These are phyloP conservation scores for Rhimphoctona megacephalus DNA, from an alignment of 2,888 invertebrate species.

Conservation along the genomic window DNA sequence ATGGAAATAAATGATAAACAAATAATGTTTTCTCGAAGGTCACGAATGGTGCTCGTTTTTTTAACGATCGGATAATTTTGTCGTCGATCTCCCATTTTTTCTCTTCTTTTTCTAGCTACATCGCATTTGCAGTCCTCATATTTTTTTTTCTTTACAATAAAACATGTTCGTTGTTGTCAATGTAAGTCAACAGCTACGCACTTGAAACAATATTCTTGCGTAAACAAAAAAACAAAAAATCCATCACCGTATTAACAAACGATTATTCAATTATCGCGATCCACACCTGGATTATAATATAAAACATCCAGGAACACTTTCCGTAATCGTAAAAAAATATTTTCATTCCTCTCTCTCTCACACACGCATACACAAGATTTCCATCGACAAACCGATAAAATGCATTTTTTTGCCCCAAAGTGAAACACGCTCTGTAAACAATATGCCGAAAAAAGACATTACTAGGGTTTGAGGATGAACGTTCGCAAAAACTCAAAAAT, in stretches of 20 bases:
- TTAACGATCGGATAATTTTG: not conserved
- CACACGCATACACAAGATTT: not conserved
- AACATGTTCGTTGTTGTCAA: not conserved
- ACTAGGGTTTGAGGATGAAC: conserved; percentile 9
- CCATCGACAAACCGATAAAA: conserved; percentile 42
- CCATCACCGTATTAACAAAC: conserved; percentile 57
- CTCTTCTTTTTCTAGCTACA: not conserved
- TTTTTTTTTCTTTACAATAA: not conserved
- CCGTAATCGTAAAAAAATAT: conserved; percentile 60
- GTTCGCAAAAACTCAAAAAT: not conserved
- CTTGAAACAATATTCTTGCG: not conserved
- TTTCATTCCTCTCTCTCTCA: conserved; percentile 10
- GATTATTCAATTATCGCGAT: conserved; percentile 37
- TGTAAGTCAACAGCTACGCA: not conserved
- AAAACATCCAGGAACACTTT: conserved; percentile 44
- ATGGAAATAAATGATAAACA: not conserved
- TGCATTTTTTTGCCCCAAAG: conserved; percentile 43
- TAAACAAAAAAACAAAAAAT: conserved; percentile 13
- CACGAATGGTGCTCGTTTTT: not conserved
- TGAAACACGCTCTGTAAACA: conserved; percentile 30
- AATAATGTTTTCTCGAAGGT: not conserved
- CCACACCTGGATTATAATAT: conserved; percentile 34
- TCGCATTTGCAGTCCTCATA: not conserved
- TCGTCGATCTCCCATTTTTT: not conserved
- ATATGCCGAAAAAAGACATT: conserved; percentile 42